phyloP scores from a whole-genome alignment of 2,113 vertebrate genomes.

The Toxostoma redivivum region DNA sequence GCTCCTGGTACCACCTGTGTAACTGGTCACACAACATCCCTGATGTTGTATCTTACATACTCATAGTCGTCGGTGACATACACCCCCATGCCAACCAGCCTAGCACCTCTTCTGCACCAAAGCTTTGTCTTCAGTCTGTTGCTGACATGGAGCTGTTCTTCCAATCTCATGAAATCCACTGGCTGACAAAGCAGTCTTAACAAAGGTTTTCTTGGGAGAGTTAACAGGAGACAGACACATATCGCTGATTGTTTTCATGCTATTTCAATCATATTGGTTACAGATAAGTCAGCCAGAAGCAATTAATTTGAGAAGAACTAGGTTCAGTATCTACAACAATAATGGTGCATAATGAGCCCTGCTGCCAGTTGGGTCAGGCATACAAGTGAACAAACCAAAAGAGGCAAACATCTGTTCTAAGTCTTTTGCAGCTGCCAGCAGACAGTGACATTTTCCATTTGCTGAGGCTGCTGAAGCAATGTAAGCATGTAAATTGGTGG shows the following conservation, averaged over 20 bases:
- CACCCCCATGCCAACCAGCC: not conserved
- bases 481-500: not conserved
- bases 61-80: not conserved
- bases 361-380: not conserved
- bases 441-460: not conserved
- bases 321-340: not conserved
- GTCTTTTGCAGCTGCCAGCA: not conserved
- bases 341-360: not conserved
- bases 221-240: not conserved
- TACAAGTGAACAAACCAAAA: not conserved
- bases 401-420: not conserved
- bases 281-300: constrained; percentile 29
- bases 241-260: not conserved
- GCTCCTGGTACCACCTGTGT: not conserved
- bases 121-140: not conserved
- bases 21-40: not conserved
- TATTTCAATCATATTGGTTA: not conserved
- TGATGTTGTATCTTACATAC: not conserved
- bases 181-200: not conserved
- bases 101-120: not conserved
- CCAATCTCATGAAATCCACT: accelerated
- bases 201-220: not conserved
- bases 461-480: not conserved
- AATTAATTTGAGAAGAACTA: constrained; percentile 19
- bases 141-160: not conserved